Percentiles rank a stretch among this genome's conserved stretches.
Conservation (phyloP, 2,888 invertebrate genomes). For the Conops quadrifasciatus region DNA sequence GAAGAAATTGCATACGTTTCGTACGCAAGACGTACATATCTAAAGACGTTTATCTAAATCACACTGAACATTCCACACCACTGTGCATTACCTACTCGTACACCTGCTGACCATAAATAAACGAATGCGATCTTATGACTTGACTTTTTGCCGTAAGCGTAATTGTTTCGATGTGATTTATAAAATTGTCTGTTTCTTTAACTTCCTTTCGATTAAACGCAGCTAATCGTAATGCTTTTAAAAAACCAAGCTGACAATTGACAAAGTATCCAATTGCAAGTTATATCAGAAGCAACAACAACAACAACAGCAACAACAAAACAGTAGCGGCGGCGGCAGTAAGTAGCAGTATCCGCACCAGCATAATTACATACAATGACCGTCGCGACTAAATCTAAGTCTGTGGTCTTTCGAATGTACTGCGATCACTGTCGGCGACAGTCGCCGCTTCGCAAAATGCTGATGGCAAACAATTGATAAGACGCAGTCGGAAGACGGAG, state of each 20-base stretch:
- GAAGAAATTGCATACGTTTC: too few relatives aligned
- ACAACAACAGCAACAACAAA: too few relatives aligned
- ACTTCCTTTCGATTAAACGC: conserved; percentile 19
- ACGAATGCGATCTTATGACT: too few relatives aligned
- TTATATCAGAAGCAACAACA: neutral
- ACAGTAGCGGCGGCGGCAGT: too few relatives aligned
- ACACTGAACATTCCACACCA: too few relatives aligned
- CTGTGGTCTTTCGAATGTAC: neutral
- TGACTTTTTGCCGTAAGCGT: neutral
- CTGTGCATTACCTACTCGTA: too few relatives aligned
- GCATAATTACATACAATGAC: conserved; percentile 14
- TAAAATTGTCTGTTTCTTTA: neutral
- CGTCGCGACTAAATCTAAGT: neutral
- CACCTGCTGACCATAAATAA: too few relatives aligned
- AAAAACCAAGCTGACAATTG: conserved; percentile 10
- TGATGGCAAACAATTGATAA: conserved; percentile 29
- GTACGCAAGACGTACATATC: too few relatives aligned
- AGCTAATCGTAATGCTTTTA: neutral
- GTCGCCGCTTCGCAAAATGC: conserved; percentile 18
- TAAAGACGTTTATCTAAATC: too few relatives aligned
- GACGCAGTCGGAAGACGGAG: neutral
- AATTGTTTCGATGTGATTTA: neutral
- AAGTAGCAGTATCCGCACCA: conserved; percentile 8
- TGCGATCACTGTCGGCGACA: conserved; percentile 1
- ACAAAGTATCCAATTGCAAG: conserved; percentile 18